phyloP scores from a whole-genome alignment of 2,888 invertebrate species.

The Phorcus lineatus region DNA sequence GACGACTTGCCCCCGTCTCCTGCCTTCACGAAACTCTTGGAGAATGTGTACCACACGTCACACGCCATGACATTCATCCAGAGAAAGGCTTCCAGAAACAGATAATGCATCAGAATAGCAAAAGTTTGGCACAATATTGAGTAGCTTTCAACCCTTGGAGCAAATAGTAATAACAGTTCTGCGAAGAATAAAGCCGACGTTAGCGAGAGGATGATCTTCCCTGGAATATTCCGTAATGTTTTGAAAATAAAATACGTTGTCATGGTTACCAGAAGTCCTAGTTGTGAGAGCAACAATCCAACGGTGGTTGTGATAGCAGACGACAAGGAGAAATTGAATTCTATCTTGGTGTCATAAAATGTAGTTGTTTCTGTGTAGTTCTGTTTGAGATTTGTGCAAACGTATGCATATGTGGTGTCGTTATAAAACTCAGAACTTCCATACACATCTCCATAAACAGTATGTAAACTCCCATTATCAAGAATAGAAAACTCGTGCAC shows the following conservation, averaged over 20 bases:
- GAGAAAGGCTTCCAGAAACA: conserved; percentile 78
- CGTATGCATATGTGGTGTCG: conserved; percentile 33
- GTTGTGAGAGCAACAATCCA: conserved; percentile 80
- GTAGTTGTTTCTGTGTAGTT: conserved; percentile 30
- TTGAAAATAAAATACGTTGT: conserved; percentile 76
- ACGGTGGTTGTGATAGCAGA: conserved; percentile 78
- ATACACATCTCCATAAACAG: conserved; percentile 24
- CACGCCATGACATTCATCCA: conserved; percentile 79
- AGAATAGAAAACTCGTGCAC: conserved; percentile 1
- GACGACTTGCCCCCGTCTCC: conserved; percentile 40
- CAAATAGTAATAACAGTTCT: conserved; percentile 77
- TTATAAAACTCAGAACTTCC: conserved; percentile 33
- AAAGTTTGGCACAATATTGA: conserved; percentile 53
- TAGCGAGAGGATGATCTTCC: conserved; percentile 78
- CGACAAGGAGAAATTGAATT: conserved; percentile 34
- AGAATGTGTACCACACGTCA: conserved; percentile 79
- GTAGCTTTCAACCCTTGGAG: conserved; percentile 59
- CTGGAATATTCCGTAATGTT: conserved; percentile 78
- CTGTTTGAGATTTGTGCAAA: conserved; percentile 40
- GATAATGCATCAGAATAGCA: conserved; percentile 77
- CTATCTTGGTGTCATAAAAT: not conserved
- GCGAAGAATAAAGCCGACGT: conserved; percentile 77
- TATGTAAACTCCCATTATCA: conserved; percentile 32
- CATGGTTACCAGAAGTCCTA: conserved; percentile 77
- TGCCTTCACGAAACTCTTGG: conserved; percentile 44